Conservation (phyloP, 2,113 vertebrate genomes). For the Ploceus nigricollis region DNA sequence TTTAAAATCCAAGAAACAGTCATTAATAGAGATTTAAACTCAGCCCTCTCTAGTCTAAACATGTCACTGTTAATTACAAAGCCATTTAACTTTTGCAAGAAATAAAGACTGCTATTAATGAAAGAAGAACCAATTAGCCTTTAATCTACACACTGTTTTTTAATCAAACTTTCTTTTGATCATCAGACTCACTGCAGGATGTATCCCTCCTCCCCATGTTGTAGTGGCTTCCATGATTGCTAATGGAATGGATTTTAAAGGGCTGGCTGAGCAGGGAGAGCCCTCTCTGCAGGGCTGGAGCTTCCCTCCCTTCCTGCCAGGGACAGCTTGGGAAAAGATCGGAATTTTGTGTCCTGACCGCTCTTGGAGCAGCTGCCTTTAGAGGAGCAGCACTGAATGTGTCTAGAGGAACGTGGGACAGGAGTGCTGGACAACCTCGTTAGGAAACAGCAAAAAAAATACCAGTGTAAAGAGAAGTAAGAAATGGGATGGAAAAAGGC, state of each 20-base stretch:
- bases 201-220: conserved; percentile 5
- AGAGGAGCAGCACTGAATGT: background rate
- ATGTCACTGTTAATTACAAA: conserved; percentile 54
- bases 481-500: background rate
- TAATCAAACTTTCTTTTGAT: conserved; percentile 59
- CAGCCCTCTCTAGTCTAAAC: conserved; percentile 5
- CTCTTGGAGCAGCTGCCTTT: background rate
- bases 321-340: background rate
- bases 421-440: background rate
- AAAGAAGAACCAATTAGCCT: conserved; percentile 51
- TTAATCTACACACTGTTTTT: conserved; percentile 39
- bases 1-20: conserved; percentile 42
- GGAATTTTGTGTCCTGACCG: background rate
- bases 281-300: background rate
- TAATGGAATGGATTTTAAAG: conserved; percentile 24
- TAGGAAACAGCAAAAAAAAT: background rate
- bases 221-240: conserved; percentile 14
- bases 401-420: background rate
- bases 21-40: conserved; percentile 38
- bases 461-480: background rate
- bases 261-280: background rate
- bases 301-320: background rate
- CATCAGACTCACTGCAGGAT: conserved; percentile 40
- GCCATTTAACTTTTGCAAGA: conserved; percentile 51
- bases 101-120: conserved; percentile 50